Conservation (phyloP, 2,888 invertebrate genomes). For the Podabrus alpinus region DNA sequence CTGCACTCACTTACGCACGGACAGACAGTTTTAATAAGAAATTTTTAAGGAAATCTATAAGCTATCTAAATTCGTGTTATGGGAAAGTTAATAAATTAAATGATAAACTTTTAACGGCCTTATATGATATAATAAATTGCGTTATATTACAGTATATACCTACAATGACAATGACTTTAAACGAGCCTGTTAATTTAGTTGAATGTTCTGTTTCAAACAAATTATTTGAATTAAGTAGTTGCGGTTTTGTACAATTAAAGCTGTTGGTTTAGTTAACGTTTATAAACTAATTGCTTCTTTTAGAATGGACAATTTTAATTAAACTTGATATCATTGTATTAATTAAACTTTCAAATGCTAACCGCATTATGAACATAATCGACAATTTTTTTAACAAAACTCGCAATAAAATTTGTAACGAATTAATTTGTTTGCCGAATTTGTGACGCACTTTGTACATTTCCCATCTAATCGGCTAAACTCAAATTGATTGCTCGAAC, state of each 20-base stretch:
- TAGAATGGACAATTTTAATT: neutral
- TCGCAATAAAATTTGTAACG: neutral
- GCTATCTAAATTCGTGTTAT: neutral
- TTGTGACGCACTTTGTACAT: neutral
- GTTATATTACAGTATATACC: neutral
- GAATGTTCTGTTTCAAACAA: constrained; percentile 1
- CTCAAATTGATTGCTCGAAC: too few relatives aligned
- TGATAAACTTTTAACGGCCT: neutral
- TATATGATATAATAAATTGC: neutral
- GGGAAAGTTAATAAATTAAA: neutral
- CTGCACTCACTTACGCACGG: too few relatives aligned
- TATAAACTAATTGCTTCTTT: neutral
- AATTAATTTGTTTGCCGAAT: neutral
- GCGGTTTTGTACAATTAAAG: constrained; percentile 1
- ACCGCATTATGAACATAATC: neutral
- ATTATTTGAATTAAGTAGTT: neutral
- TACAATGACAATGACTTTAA: neutral
- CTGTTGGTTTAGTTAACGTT: neutral
- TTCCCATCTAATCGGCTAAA: neutral
- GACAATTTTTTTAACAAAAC: neutral
- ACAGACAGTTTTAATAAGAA: too few relatives aligned
- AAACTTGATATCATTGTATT: neutral
- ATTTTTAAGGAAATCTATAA: too few relatives aligned
- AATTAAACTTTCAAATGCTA: neutral
- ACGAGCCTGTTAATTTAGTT: neutral